Percentiles rank a stretch among this genome's conserved stretches.
phyloP scores from a whole-genome alignment of 2,888 invertebrate species.

The Drosophila stalkeri region DNA sequence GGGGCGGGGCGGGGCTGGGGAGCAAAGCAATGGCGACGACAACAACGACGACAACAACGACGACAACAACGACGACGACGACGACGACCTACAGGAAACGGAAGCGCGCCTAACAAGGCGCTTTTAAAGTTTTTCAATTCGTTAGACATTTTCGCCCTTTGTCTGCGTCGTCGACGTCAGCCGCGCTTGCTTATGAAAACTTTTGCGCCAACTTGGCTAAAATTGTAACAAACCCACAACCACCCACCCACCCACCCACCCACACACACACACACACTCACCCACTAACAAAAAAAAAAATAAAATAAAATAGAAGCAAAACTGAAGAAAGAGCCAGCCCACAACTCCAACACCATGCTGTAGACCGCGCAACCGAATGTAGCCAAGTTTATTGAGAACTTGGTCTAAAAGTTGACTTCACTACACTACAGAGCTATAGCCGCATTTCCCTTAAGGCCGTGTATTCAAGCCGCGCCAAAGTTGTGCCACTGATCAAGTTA shows the following conservation, averaged over 20 bases:
- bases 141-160: constrained; percentile 62
- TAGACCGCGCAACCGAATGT: constrained; percentile 39
- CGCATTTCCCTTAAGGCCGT: constrained; percentile 8
- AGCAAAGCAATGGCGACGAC: background rate
- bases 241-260: background rate
- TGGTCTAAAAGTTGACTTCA: constrained; percentile 48
- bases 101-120: constrained; percentile 77
- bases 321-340: background rate
- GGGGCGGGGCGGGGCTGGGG: background rate
- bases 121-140: constrained; percentile 78
- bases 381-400: constrained; percentile 53
- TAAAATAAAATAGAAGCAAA: background rate
- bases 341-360: background rate
- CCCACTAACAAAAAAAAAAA: background rate
- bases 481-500: constrained; percentile 49
- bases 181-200: constrained; percentile 35
- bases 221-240: constrained; percentile 8
- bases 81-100: constrained; percentile 66
- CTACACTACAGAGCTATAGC: constrained; percentile 22
- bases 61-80: constrained; percentile 10
- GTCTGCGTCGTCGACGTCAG: constrained; percentile 11
- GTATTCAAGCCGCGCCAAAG: constrained; percentile 34
- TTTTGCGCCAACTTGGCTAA: constrained; percentile 41
- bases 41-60: background rate
- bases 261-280: background rate